phyloP scores from a whole-genome alignment of 2,797 vertebrate species.

The Streptopelia turtur region DNA sequence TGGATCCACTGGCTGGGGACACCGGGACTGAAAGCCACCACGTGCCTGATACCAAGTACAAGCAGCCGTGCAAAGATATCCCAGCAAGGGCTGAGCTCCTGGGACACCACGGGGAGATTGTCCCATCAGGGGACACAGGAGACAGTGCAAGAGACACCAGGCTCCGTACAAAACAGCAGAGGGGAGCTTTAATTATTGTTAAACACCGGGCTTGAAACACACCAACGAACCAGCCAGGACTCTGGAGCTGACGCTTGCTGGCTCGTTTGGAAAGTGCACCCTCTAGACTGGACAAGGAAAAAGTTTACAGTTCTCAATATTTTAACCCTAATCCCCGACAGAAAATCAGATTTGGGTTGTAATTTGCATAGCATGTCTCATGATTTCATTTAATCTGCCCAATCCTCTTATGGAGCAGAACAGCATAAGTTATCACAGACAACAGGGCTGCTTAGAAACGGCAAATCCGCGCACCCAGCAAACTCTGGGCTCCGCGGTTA shows the following conservation, averaged over 20 bases:
- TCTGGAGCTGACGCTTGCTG: accelerated
- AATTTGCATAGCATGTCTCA: constrained; percentile 88
- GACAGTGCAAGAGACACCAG: neutral
- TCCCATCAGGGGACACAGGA: neutral
- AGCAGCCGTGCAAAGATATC: neutral
- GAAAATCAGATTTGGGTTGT: constrained; percentile 86
- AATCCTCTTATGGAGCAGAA: constrained; percentile 83
- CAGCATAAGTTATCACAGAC: constrained; percentile 81
- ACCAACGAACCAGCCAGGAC: neutral
- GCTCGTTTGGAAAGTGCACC: neutral
- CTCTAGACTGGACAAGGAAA: neutral
- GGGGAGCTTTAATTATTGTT: neutral
- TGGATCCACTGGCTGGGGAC: neutral
- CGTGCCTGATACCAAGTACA: neutral
- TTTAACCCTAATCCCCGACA: neutral
- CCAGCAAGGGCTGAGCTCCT: neutral
- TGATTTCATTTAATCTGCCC: constrained; percentile 84
- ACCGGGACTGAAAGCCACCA: neutral
- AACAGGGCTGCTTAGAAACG: neutral
- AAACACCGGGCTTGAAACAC: neutral
- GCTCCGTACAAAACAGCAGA: accelerated
- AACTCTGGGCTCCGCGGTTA: neutral
- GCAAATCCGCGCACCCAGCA: neutral
- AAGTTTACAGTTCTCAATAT: neutral
- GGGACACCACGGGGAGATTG: neutral